Evolutionary conservation across 2,113 vertebrate genomes (phyloP), one percentile per base, ranked within the genome.

Genomic region (Carettochelys insculpta): DNA sequence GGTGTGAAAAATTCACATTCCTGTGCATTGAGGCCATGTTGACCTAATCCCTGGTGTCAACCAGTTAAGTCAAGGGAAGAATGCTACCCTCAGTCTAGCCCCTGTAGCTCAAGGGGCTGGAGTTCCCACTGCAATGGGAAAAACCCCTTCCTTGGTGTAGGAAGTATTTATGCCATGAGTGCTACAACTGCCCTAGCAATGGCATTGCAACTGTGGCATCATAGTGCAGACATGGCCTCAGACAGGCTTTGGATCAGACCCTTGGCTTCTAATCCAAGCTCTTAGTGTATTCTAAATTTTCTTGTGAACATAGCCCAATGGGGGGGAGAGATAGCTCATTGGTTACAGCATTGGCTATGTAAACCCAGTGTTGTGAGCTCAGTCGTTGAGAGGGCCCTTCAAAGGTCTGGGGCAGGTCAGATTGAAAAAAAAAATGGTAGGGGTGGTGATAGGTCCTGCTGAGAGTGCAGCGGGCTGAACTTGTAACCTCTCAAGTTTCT

Each of bases 221-320:
- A 68, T 68, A 38, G 34, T 68, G 61, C 11, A 68, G 61, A 68
- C 61, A 68, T 68, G 61, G 19, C 61, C 61, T 38, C 22, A 68
- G 93, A 95, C 92, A 90, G 95, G 81, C 90, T 95, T 94, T 95
- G 94, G 94, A 94, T 92, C 89, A 92, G 81, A 52, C 48, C 83
- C 47, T 90, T 1, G 4, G 19, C 41, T 95, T 94, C 92, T 10
- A 65, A 92, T 96, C 95, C 92, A 95, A 95, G 38, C 1, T 1
- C 80, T 89, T 83, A 78, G 76, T 65, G 92, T 89, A 27, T n/a
- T 92, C 24, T 83, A 88, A 80, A 77, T 84, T 3, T 13, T 68
- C 0, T 0, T n/a, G 77, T 0, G 0, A 45, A 45, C 41, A 14
- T 45, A n/a, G n/a, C n/a, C n/a, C n/a, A n/a, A n/a, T n/a, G n/a